Base-by-base conservation (phyloP, 2,888 invertebrate genomes). In the Sinopyrophorus schimmeli region DNA sequence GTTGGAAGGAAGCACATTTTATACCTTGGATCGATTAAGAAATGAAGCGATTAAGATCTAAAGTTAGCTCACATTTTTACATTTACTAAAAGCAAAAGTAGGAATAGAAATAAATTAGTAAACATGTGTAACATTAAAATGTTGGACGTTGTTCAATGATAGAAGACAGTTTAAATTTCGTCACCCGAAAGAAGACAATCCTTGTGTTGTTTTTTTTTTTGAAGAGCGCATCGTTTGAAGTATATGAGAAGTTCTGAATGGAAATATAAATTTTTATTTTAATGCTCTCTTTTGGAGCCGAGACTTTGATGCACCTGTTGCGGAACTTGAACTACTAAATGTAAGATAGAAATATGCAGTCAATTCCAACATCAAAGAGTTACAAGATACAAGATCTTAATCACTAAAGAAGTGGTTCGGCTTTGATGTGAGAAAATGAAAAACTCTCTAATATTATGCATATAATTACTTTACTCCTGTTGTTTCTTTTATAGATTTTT, bases 331-430 rank as follows among this genome's bases (percentile, higher is more conserved):
- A 44, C 39, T 40, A 50, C 34, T 37, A 50, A n/a, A n/a, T n/a
- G n/a, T n/a, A n/a, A 44, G 44, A 39, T 50, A 50, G 43, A 46
- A 44, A 44, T 46, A 50, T 50, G 44, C 50, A 46, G 50, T 50
- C 50, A 44, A 46, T 50, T 46, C 44, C 39, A 18, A 50, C 50
- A 15, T 50, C 50, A 50, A 50, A 50, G 50, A 11, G 46, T 40
- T 50, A 28, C 21, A 21, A 40, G 39, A 39, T 44, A 21, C 40
- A 34, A 35, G 46, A 39, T 50, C 39, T 50, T 50, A 50, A 50
- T 50, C 50, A 46, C 40, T 40, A 40, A 50, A 50, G 43, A 46
- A 44, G 23, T n/a, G n/a, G n/a, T 34, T 31, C 27, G 21, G 43
- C 50, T 50, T 50, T 50, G 50, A 50, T 46, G 34, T 50, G 31